Evolutionary conservation across 2,113 vertebrate species (phyloP).

Genomic region (Cephalopterus ornatus): DNA sequence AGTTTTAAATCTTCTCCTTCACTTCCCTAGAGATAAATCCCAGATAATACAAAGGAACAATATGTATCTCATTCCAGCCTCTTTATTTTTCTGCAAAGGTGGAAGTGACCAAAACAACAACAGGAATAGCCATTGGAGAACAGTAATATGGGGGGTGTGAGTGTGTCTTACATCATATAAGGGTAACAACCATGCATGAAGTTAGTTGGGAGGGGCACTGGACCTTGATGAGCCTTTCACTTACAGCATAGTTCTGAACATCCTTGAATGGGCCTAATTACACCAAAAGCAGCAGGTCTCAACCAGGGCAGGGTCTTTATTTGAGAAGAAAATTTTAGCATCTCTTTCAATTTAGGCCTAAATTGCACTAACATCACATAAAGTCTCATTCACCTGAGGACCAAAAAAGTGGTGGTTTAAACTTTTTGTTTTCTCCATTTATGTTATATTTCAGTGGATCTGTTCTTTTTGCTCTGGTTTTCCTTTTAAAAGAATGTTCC

Average conservation of each 20-base stretch:
- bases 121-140: neutral
- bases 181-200: neutral
- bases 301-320: neutral
- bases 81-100: neutral
- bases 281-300: neutral
- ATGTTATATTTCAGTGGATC: neutral
- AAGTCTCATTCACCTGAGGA: neutral
- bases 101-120: neutral
- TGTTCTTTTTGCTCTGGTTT: neutral
- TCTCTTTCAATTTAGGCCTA: neutral
- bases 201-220: neutral
- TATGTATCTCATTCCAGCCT: neutral
- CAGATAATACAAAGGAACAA: neutral
- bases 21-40: neutral
- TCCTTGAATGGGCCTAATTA: neutral
- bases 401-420: neutral
- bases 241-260: neutral
- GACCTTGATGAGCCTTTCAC: neutral
- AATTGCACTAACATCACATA: neutral
- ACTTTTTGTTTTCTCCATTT: neutral
- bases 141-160: rapidly evolving
- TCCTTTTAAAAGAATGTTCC: neutral
- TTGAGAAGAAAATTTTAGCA: neutral
- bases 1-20: neutral
- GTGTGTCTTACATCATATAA: neutral